These are phyloP conservation scores for Gobio occitaniae DNA, from an alignment of 2,797 vertebrate genomes.

Conservation along the genomic window DNA sequence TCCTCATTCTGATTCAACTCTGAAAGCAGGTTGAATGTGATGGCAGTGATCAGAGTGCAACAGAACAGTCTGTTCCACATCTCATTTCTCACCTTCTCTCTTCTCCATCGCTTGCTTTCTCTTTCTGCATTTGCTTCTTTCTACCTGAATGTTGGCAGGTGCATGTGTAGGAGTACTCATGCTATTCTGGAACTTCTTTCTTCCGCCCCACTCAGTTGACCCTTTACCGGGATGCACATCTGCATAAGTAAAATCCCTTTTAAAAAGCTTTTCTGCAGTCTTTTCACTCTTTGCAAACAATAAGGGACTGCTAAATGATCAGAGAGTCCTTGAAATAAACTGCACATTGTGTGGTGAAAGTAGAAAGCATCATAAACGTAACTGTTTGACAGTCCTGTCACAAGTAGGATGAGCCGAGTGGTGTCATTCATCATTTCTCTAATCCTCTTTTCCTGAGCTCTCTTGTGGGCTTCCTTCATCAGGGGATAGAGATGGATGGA, in stretches of 20 bases:
- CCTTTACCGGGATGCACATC: slow-evolving; percentile 25
- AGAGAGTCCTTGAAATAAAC: background rate
- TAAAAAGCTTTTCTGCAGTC: background rate
- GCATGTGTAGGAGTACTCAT: slow-evolving; percentile 24
- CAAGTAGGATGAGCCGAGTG: background rate
- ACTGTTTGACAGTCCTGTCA: slow-evolving; percentile 7
- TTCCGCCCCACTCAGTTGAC: slow-evolving; percentile 29
- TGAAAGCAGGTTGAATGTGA: slow-evolving; percentile 47
- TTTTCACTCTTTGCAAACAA: background rate
- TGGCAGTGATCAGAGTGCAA: slow-evolving; percentile 41
- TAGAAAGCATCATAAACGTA: slow-evolving; percentile 3
- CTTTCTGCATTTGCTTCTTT: slow-evolving; percentile 17
- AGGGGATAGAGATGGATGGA: background rate
- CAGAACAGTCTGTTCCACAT: slow-evolving; percentile 48
- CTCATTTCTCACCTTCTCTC: slow-evolving; percentile 27
- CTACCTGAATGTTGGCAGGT: slow-evolving; percentile 29
- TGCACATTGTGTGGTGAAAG: slow-evolving; percentile 21
- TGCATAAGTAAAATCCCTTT: slow-evolving; percentile 29
- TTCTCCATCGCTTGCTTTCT: background rate
- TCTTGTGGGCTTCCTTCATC: slow-evolving; percentile 1
- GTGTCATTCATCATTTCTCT: slow-evolving; percentile 42
- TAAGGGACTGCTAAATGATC: slow-evolving; percentile 5
- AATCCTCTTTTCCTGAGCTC: slow-evolving; percentile 33
- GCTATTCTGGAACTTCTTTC: slow-evolving; percentile 25
- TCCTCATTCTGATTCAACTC: slow-evolving; percentile 45